A percentile compares a stretch with the other conserved stretches of the same genome.
Conservation (phyloP, 2,888 invertebrate genomes). For the Coleophora deauratella region DNA sequence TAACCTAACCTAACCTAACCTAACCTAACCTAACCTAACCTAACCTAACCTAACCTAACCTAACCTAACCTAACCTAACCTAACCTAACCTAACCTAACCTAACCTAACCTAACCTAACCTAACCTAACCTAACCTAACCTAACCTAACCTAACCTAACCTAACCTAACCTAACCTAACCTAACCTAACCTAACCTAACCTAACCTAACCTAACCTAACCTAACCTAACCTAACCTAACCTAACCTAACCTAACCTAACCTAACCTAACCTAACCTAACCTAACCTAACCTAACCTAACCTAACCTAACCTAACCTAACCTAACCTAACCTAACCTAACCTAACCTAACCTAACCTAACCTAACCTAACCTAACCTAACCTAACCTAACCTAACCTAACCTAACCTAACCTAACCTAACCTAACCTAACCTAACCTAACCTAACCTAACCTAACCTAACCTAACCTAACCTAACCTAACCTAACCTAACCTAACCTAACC, state of each 20-base stretch:
- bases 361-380: constrained; percentile 8
- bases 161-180: constrained; percentile 10
- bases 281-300: constrained; percentile 10
- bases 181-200: constrained; percentile 10
- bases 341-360: constrained; percentile 10
- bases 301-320: constrained; percentile 11
- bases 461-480: constrained; percentile 10
- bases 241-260: constrained; percentile 8
- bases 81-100: constrained; percentile 8
- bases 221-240: constrained; percentile 9
- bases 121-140: constrained; percentile 9
- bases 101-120: constrained; percentile 8
- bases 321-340: constrained; percentile 7
- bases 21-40: constrained; percentile 9
- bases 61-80: constrained; percentile 10
- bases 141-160: constrained; percentile 9
- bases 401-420: constrained; percentile 10
- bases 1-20: constrained; percentile 9
- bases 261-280: constrained; percentile 7
- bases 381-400: constrained; percentile 10
- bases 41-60: constrained; percentile 9
- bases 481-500: constrained; percentile 9
- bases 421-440: constrained; percentile 10
- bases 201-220: constrained; percentile 9
- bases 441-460: constrained; percentile 9